Base-by-base conservation (phyloP, 2,888 invertebrate species). In the Himalopsyche tibetana region DNA sequence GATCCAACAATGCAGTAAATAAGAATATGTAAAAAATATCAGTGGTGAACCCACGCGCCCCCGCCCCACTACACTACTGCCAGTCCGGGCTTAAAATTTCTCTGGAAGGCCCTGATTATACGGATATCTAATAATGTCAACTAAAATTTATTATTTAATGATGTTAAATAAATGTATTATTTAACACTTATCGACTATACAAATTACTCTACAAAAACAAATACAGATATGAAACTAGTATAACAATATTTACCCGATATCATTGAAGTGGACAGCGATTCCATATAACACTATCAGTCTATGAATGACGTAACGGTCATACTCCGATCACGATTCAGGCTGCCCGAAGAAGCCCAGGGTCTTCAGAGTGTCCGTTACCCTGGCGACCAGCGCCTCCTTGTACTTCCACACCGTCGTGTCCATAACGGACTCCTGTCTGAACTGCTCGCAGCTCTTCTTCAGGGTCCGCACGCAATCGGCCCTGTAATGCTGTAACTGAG, bases 401-500 rank as follows among this genome's bases (percentile, higher is more conserved):
- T 96, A 98, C 90, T 96, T 95, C 98, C 97, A 98, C 89, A 98
- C 96, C 84, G 96, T 96, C 51, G 96, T 95, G 92, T 98, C 98
- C 91, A 96, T 95, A 85, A 97, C 95, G 86, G 96, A 96, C 90
- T 96, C 95, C 90, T 96, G 96, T 86, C 96, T 94, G 91, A 96
- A 97, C 90, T 97, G 96, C 84, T 95, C 95, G 92, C 98, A 98
- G 74, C 95, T 93, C 92, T 97, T 97, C 92, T 96, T 96, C 89
- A 98, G 93, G 85, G 97, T 96, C 89, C 96, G 95, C 9, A 98
- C 98, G 92, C 98, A 98, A 92, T 98, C 98, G 45, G 97, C 97
- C 87, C 98, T 95, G 93, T 98, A 99, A 92, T 99, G 99, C 91
- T 99, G 98, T 90, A 99, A 93, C 89, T 98, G 97, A 28, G 98